Base-by-base conservation (phyloP, 2,888 invertebrate species). In the Adineta ricciae region DNA sequence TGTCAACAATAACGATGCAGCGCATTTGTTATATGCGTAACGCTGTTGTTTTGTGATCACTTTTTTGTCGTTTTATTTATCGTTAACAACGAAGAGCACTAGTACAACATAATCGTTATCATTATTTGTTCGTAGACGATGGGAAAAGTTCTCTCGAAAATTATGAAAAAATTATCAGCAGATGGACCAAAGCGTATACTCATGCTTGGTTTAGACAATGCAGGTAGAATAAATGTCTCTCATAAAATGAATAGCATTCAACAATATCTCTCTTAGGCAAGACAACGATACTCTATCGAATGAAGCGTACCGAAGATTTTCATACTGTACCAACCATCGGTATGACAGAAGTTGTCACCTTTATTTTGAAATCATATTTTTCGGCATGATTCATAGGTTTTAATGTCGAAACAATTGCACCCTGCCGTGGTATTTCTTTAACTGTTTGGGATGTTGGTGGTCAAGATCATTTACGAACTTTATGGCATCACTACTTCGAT, bases 401-500 rank as follows among this genome's bases (percentile, higher is more conserved):
- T 73, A 87, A 87, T 83, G 86, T 86, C n/a, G 87, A 87, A 83
- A 85, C 86, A 27, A 83, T 87, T 1, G 49, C 85, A 2, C 72
- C 86, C 24, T 83, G 84, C 50, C 86, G 84, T n/a, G 86, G 86
- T 19, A 56, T 86, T 41, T 54, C 36, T 14, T 85, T 78, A 41
- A 78, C 78, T 41, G 78, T 78, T 41, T 78, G 78, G 78, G 78
- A 78, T 41, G 78, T 78, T 32, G 78, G 78, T 41, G 78, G 78
- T 9, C 78, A 78, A 78, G 78, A 78, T 78, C 78, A 78, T 78
- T 41, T 78, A 41, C 21, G 78, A 78, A 41, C 78, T 24, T 78
- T 78, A 49, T 90, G 90, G 90, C 87, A 87, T 82, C 89, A 90
- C 85, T 90, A 90, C 87, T 90, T 87, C 86, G 87, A 87, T 82